Base-by-base conservation (phyloP, 2,888 invertebrate species). In the Eulithis testata region DNA sequence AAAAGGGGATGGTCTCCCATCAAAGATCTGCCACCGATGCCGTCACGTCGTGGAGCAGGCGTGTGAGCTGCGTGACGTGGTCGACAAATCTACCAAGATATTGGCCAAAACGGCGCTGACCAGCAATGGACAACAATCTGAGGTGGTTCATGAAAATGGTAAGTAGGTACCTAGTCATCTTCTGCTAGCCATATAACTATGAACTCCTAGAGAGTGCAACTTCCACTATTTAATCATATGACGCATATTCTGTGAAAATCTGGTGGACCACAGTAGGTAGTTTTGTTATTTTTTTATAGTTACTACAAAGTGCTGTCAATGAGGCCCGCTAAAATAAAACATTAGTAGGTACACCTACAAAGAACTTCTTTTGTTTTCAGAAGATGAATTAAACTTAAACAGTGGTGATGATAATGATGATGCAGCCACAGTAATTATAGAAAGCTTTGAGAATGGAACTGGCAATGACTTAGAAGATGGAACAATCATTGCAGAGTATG, bases 11-110 rank as follows among this genome's bases (percentile, higher is more conserved):
- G 66, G 66, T 3, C 56, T 77, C 4, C 77, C 77, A 0, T 65
- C 70, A 7, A 73, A 72, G 51, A 73, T 77, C 11, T 77, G 77
- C 59, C 70, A 77, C 69, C 71, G 65, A 58, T 77, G 77, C 52
- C 74, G 74, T 4, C 72, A 76, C 58, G 47, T 75, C 11, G 73
- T 77, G 31, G 77, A 76, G 63, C 45, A 72, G 54, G 61, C 69
- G 55, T 73, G 66, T 60, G 73, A 77, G 8, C 66, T 77, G 6
- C 66, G 75, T 6, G 62, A 60, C 2, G 47, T 60, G 40, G 65
- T 53, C 6, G n/a, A 47, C 31, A 57, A 43, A 45, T 51, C 60
- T n/a, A n/a, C n/a, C 12, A 53, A 52, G 52, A 60, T 65, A 6
- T 47, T 65, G 2, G 40, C 31, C 3, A 52, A 27, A 11, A 37